Percentiles rank a stretch among this genome's conserved stretches.
Conservation (phyloP, 2,888 invertebrate species). For the Amaurobius ferox region DNA sequence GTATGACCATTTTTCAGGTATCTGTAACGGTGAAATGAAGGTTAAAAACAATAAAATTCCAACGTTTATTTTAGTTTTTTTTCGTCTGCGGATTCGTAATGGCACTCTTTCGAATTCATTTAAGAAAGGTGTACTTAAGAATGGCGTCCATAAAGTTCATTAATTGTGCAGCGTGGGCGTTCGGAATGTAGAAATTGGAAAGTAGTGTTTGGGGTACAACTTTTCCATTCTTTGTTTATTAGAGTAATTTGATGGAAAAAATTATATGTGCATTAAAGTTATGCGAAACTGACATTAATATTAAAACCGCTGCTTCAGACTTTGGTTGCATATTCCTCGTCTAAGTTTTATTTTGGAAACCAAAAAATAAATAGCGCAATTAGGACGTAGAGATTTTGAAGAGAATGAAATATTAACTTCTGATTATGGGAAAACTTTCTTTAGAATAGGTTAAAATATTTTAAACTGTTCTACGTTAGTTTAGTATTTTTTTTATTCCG, state of each 20-base stretch:
- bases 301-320: neutral
- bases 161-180: neutral
- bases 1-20: neutral
- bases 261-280: conserved; percentile 4
- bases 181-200: neutral
- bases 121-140: neutral
- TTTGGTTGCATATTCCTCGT: neutral
- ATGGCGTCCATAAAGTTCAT: conserved; percentile 5
- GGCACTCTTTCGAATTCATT: conserved; percentile 9
- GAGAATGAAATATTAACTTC: too few species aligned
- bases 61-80: neutral
- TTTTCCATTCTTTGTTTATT: conserved; percentile 2
- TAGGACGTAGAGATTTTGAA: too few species aligned
- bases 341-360: neutral
- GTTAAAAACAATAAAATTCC: conserved; percentile 2
- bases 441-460: too few species aligned
- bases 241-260: neutral
- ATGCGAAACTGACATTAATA: neutral
- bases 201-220: neutral
- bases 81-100: neutral
- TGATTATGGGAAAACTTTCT: too few species aligned
- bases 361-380: neutral
- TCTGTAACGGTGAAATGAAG: neutral
- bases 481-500: too few species aligned
- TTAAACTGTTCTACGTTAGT: too few species aligned